Conservation (phyloP, 2,113 vertebrate species). For the Arothron firmamentum region DNA sequence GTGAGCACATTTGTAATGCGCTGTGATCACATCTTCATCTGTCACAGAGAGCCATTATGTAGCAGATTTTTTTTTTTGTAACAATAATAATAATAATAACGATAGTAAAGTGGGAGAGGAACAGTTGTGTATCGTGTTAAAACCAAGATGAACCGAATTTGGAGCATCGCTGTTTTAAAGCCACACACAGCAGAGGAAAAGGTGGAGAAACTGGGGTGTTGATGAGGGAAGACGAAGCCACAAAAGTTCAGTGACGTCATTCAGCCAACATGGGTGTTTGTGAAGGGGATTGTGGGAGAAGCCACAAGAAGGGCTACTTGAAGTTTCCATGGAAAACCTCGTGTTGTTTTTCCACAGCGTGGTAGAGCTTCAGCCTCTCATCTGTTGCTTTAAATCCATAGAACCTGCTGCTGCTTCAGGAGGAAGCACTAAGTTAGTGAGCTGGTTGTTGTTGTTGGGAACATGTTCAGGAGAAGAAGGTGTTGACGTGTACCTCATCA, state of each 20-base stretch:
- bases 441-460: too few species aligned
- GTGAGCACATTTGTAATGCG: too few species aligned
- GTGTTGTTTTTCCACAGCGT: not conserved
- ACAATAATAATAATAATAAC: too few species aligned
- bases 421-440: too few species aligned
- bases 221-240: slow-evolving; percentile 45
- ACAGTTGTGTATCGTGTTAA: too few species aligned
- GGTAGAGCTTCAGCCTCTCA: not conserved
- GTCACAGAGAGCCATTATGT: too few species aligned
- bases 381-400: not conserved
- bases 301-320: slow-evolving; percentile 32
- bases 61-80: too few species aligned
- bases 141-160: not conserved
- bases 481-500: too few species aligned
- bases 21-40: too few species aligned
- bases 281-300: slow-evolving; percentile 45
- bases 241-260: slow-evolving; percentile 47
- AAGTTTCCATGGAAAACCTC: slow-evolving; percentile 48
- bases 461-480: too few species aligned
- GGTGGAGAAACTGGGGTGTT: slow-evolving; percentile 15
- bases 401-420: not conserved
- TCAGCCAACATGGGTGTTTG: slow-evolving; percentile 52
- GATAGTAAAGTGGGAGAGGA: too few species aligned
- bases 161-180: slow-evolving; percentile 44
- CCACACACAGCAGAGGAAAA: slow-evolving; percentile 55